Evolutionary conservation across 2,888 invertebrate genomes (phyloP), one percentile per base, ranked within the genome.

Genomic region (Plusia festucae): DNA sequence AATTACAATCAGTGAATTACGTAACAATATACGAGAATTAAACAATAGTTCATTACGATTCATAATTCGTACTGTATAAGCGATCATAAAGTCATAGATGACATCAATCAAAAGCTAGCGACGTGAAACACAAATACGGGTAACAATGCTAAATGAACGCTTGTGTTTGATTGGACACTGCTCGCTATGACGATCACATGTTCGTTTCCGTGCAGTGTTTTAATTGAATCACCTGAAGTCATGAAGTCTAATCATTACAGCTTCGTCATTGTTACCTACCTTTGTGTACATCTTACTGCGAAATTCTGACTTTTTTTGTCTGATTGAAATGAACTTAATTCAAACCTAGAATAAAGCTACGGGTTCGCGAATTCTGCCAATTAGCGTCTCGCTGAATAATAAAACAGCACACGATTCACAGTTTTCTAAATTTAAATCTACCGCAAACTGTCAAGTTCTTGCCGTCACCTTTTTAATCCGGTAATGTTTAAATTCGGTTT

Each of bases 101-200:
- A 52, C 53, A 68, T 61, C 61, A 68, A 76, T 74, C 71, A 69
- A 63, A 79, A 71, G 57, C 32, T 49, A 56, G 69, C 69, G 61
- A 62, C 71, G 68, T 66, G 71, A 51, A 68, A 71, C 51, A 49
- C 73, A 80, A 79, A 79, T 67, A 80, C 58, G 51, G 54, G 27
- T 44, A 52, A 72, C 69, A 79, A 67, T 71, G 70, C 64, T 53
- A 77, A 79, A 79, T 79, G 78, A 79, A 73, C 67, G 67, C 57
- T 53, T 51, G 52, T 69, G 68, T 78, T 71, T 76, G 68, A 81
- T 76, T 76, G 81, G 68, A 60, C 68, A 64, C 51, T n/a, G 56
- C 20, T 59, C 51, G 22, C 24, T 63, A 34, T 74, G 74, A 67
- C 66, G 70, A 60, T 40, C 54, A 30, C 57, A 60, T 61, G 60